Evolutionary conservation across 2,888 invertebrate genomes (phyloP).

Genomic region (Beris chalybata): DNA sequence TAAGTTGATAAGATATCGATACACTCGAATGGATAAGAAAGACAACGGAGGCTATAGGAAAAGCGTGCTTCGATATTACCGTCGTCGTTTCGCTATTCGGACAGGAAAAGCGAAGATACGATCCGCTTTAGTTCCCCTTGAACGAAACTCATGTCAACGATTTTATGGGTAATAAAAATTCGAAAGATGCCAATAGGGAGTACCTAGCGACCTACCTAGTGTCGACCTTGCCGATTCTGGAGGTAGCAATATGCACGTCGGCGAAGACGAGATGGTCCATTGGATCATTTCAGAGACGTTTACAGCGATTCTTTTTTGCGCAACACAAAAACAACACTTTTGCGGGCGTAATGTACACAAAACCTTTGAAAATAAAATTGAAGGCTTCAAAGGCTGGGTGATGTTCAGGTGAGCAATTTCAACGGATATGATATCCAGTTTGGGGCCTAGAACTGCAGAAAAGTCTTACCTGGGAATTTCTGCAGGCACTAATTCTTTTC

Average conservation of each 20-base stretch:
- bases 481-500: no score
- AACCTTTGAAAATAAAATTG: background rate
- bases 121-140: background rate
- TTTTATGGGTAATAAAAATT: constrained; percentile 28
- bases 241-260: background rate
- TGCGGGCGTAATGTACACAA: background rate
- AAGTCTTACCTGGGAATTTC: no score
- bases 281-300: background rate
- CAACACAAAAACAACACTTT: background rate
- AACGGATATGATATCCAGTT: no score
- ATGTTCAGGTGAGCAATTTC: no score
- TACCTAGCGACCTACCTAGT: constrained; percentile 11
- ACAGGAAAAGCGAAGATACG: no score
- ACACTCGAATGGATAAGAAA: constrained; percentile 7
- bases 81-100: no score
- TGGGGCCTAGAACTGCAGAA: no score
- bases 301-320: background rate
- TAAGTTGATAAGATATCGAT: constrained; percentile 31
- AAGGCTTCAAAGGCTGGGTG: background rate
- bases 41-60: background rate
- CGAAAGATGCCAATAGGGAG: constrained; percentile 24
- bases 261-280: background rate
- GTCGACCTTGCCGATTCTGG: background rate
- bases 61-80: background rate
- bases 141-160: constrained; percentile 24